Conservation (phyloP, 2,797 vertebrate species). For the Hipposideros larvatus region DNA sequence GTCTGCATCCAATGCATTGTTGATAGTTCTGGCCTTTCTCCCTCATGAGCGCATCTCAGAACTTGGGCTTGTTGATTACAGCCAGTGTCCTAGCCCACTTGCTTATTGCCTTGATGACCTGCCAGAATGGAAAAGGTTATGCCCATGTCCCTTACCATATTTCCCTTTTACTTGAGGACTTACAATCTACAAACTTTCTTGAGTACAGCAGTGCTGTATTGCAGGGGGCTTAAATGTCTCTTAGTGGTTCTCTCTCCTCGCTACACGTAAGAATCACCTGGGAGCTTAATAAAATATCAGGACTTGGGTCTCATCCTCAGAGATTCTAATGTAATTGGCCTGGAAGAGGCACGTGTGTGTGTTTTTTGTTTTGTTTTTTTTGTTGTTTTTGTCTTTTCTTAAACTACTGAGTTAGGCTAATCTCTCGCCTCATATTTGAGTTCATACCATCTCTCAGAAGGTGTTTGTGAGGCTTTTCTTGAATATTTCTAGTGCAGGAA, state of each 20-base stretch:
- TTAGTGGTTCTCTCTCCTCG: neutral
- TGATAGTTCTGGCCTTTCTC: neutral
- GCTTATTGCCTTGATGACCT: neutral
- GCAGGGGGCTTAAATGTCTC: neutral
- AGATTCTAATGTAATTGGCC: neutral
- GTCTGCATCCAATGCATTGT: neutral
- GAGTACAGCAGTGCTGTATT: neutral
- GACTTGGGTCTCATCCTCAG: neutral
- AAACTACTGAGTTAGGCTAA: neutral
- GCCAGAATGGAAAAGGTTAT: neutral
- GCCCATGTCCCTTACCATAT: neutral
- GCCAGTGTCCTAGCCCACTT: rapidly evolving
- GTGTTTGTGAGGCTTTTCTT: neutral
- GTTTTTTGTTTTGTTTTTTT: neutral
- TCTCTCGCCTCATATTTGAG: neutral
- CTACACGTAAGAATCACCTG: neutral
- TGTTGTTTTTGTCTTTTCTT: neutral
- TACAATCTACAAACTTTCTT: neutral
- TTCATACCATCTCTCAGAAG: neutral
- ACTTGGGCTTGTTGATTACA: neutral
- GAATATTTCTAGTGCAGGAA: neutral
- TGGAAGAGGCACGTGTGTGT: neutral
- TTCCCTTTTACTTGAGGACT: neutral
- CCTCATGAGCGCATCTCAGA: neutral
- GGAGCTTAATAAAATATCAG: neutral